A percentile compares a stretch with the other conserved stretches of the same genome.
Evolutionary conservation across 2,888 invertebrate species (phyloP).

Genomic region (Euclidia mi): DNA sequence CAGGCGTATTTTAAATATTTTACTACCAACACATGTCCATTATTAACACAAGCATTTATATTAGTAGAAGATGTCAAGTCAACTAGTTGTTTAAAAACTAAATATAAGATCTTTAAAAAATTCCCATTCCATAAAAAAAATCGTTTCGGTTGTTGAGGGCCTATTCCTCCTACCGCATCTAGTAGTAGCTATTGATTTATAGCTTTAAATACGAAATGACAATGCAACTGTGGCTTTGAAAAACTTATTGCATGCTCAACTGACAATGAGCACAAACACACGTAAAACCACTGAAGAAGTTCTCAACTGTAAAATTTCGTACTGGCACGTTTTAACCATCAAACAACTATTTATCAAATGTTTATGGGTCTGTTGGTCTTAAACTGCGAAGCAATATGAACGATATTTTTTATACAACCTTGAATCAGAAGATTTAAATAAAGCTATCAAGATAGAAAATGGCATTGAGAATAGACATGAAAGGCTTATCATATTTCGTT

Average conservation of each 20-base stretch:
- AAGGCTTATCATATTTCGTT: too few relatives aligned
- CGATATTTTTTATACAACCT: too few relatives aligned
- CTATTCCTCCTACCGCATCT: neutral
- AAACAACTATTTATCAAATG: neutral
- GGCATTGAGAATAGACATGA: too few relatives aligned
- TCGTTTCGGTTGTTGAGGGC: neutral
- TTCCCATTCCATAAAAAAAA: too few relatives aligned
- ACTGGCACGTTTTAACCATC: conserved; percentile 4
- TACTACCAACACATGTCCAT: too few relatives aligned
- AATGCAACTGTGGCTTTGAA: conserved; percentile 2
- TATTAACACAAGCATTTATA: too few relatives aligned
- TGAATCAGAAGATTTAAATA: too few relatives aligned
- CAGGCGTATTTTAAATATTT: too few relatives aligned
- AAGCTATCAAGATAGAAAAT: too few relatives aligned
- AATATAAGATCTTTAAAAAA: too few relatives aligned
- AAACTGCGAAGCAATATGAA: neutral
- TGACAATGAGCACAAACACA: conserved; percentile 1
- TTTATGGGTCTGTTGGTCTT: neutral
- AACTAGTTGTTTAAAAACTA: too few relatives aligned
- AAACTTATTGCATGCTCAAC: conserved; percentile 10
- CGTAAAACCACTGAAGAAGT: neutral
- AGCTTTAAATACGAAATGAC: neutral
- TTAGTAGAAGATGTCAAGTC: too few relatives aligned
- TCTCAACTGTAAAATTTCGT: conserved; percentile 3
- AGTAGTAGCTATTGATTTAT: conserved; percentile 7